A percentile compares a stretch with the other conserved stretches of the same genome.
phyloP scores from a whole-genome alignment of 2,113 vertebrate species.

The Ia io region DNA sequence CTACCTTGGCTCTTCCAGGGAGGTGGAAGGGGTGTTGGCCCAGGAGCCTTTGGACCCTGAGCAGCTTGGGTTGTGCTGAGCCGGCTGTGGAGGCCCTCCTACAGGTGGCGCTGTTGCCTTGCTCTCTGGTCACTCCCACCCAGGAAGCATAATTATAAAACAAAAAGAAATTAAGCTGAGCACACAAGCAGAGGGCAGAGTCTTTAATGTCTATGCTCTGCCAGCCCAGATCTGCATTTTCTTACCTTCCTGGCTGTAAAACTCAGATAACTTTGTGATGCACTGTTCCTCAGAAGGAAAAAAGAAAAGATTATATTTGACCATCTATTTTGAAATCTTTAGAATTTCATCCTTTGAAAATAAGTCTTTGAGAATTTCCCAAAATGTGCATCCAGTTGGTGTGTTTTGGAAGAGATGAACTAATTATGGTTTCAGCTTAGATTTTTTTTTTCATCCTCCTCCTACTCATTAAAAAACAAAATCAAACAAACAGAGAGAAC shows the following conservation, averaged over 20 bases:
- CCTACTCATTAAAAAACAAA: neutral
- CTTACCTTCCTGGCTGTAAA: constrained; percentile 62
- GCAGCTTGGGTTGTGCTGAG: accelerated
- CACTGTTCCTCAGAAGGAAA: constrained; percentile 58
- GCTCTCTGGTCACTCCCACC: neutral
- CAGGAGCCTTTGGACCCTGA: accelerated
- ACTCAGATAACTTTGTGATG: constrained; percentile 74
- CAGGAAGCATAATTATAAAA: constrained; percentile 30
- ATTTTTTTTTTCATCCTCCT: neutral
- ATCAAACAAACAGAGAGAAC: neutral
- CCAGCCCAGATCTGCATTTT: constrained; percentile 39
- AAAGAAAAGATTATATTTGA: constrained; percentile 59
- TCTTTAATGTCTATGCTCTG: constrained; percentile 48
- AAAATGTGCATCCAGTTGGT: constrained; percentile 9
- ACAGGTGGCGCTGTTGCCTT: constrained; percentile 83
- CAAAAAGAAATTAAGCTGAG: constrained; percentile 60
- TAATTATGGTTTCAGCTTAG: constrained; percentile 48
- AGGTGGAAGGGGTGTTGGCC: accelerated
- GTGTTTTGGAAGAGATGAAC: constrained; percentile 53
- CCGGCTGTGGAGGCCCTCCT: constrained; percentile 16
- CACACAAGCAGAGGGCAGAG: neutral
- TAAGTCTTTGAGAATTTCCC: constrained; percentile 62
- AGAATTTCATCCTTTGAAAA: constrained; percentile 67
- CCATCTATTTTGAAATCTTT: constrained; percentile 67
- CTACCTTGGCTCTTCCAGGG: accelerated